Base-by-base conservation (phyloP, 2,888 invertebrate species). In the Tipula lateralis region DNA sequence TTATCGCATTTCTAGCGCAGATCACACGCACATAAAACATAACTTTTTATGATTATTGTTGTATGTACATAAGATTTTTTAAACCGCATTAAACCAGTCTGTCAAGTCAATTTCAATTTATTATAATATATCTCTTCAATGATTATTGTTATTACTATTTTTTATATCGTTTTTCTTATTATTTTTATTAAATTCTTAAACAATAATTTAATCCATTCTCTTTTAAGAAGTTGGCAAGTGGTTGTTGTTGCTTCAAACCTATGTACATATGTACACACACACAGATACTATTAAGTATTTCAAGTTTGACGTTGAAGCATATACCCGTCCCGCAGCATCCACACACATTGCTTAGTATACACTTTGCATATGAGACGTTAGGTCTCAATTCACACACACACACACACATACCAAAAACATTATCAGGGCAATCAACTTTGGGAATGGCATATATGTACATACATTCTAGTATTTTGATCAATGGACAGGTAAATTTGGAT, bases 391-490 rank as follows among this genome's bases (percentile, higher is more conserved):
- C 4, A 39, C 39, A 39, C n/a, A n/a, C n/a, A n/a, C n/a, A n/a
- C n/a, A n/a, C n/a, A n/a, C n/a, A n/a, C n/a, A 39, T 13, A 39
- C 39, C 7, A 66, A 66, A 66, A 66, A 24, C 19, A 9, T 66
- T 66, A 66, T 66, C 66, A 66, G 66, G 66, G 66, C 66, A 66
- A 66, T 66, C 66, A 66, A 66, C 66, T 66, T 66, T 66, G 66
- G 12, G 9, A 66, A 66, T n/a, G 66, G 16, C 44, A 24, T 66
- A 24, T n/a, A n/a, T n/a, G n/a, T n/a, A n/a, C n/a, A n/a, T n/a
- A n/a, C n/a, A n/a, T n/a, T n/a, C n/a, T n/a, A n/a, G 16, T 13
- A 44, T 7, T 24, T 66, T 66, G 66, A 66, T 66, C 66, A 66
- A 66, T 66, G 66, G 24, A 66, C 24, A 24, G 66, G 7, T 66